Base-by-base conservation (phyloP, 2,888 invertebrate genomes). In the Brachypalpus laphriformis region DNA sequence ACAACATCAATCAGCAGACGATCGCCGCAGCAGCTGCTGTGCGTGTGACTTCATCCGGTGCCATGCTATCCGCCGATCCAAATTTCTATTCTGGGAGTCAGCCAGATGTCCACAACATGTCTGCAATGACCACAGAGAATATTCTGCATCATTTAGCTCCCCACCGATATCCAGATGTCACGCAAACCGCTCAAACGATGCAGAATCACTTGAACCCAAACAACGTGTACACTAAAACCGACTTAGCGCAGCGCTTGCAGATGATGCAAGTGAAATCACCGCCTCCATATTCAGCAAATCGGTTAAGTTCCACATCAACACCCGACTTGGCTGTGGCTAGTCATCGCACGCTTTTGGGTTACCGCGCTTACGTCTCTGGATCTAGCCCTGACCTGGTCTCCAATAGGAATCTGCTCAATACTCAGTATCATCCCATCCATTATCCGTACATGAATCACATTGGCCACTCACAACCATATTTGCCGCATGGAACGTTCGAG, bases 311-410 rank as follows among this genome's bases (percentile, higher is more conserved):
- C 7, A 96, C 96, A 88, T 97, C 96, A 0, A 97, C 97, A 0
- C 97, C 97, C 0, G 97, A 97, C 90, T 91, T 97, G 72, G 97
- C 97, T 0, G 94, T 94, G 1, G 95, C 95, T 1, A 94, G 95
- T 72, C 95, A 95, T 88, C 93, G 94, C 0, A 89, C 92, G 0
- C 57, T 92, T 31, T 87, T 91, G 37, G 92, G 91, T 2, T 92
- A 90, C 87, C 90, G 92, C 25, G 90, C 94, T 0, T 94, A 95
- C 82, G 95, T 95, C 0, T 95, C 95, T 0, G 96, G 96, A 0
- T 96, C 96, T 0, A 96, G 96, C 88, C 96, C 96, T 0, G 96
- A 96, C 90, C 91, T 96, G 82, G 96, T 96, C 0, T 96, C 96
- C 0, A 94, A 95, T 9, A 93, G 95, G 71, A 94, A 94, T 57